Conservation (phyloP, 2,113 vertebrate species). For the Labrus mixtus region DNA sequence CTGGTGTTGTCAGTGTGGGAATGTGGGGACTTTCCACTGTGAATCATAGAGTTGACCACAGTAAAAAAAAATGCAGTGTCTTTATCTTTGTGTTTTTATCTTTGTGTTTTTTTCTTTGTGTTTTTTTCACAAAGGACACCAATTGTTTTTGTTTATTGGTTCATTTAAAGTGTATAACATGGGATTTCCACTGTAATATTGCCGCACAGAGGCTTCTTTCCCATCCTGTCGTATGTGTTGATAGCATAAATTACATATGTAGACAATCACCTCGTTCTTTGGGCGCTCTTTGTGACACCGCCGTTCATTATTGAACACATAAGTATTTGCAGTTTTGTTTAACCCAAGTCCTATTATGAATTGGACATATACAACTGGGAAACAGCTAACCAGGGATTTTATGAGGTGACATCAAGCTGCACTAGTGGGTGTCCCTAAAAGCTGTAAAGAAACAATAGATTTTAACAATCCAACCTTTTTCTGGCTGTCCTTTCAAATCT, state of each 20-base stretch:
- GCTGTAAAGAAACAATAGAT: not conserved
- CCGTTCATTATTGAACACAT: no score
- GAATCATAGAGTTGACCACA: not conserved
- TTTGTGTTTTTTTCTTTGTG: not conserved
- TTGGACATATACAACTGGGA: no score
- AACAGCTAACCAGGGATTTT: no score
- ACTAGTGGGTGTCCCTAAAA: not conserved
- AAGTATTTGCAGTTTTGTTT: no score
- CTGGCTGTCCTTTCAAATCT: not conserved
- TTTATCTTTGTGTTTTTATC: not conserved
- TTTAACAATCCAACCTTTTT: not conserved
- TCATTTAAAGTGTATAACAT: not conserved
- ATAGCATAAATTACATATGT: not conserved
- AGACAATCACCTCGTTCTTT: no score
- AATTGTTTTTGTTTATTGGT: not conserved
- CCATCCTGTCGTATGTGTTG: not conserved
- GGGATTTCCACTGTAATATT: not conserved
- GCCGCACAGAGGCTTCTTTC: not conserved
- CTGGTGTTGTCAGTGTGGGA: not conserved
- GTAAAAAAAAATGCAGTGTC: not conserved
- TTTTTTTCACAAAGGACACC: no score
- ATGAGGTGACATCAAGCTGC: no score
- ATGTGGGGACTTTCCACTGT: not conserved
- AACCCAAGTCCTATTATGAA: no score
- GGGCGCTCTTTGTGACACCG: no score